phyloP scores from a whole-genome alignment of 2,113 vertebrate species.

The Equus przewalskii region DNA sequence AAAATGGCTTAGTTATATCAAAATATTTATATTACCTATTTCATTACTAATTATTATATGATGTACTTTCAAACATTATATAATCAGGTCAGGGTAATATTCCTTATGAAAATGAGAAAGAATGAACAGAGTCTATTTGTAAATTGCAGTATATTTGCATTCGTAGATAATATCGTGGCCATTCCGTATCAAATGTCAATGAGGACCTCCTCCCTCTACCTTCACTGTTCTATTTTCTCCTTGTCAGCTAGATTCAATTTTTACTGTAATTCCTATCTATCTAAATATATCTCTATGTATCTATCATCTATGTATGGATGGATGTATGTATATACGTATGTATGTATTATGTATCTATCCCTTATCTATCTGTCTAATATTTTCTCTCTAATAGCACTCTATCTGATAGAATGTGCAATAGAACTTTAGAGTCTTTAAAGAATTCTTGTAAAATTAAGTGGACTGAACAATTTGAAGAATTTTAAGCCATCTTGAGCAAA shows the following conservation, averaged over 20 bases:
- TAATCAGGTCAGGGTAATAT: neutral
- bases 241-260: neutral
- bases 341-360: neutral
- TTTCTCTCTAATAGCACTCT: neutral
- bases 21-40: neutral
- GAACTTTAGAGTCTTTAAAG: neutral
- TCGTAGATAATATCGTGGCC: neutral
- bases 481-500: neutral
- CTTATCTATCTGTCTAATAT: neutral
- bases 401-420: neutral
- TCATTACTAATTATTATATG: neutral
- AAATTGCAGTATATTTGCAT: neutral
- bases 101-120: neutral
- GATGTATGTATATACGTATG: too few relatives aligned
- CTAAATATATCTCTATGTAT: neutral
- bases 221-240: neutral
- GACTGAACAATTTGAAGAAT: neutral
- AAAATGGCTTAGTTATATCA: neutral
- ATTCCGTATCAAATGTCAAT: conserved; percentile 16
- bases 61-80: neutral
- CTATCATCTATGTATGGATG: too few relatives aligned
- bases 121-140: neutral
- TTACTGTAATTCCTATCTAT: neutral
- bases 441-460: neutral
- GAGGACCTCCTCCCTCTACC: neutral